These are phyloP conservation scores for Agapornis roseicollis DNA, from an alignment of 2,113 vertebrate genomes.

Conservation along the genomic window DNA sequence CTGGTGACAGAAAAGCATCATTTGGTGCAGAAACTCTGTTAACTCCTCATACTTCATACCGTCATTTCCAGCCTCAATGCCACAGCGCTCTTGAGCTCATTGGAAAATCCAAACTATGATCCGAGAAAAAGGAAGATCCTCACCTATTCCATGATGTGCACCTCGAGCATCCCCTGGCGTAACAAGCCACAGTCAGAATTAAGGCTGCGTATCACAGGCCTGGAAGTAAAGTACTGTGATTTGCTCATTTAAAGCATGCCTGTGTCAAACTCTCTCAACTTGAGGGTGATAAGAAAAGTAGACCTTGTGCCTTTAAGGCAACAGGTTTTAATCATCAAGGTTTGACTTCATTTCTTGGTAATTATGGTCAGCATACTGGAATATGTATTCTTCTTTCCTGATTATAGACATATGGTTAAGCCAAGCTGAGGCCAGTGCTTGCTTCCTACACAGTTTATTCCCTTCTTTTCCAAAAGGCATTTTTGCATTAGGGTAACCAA, in stretches of 20 bases:
- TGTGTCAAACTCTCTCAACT: neutral
- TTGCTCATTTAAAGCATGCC: conserved; percentile 31
- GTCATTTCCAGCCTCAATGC: neutral
- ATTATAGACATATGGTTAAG: neutral
- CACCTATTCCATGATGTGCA: neutral
- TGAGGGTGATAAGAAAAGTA: neutral
- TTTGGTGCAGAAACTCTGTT: neutral
- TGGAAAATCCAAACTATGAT: neutral
- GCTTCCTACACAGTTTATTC: neutral
- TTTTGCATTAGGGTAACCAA: neutral
- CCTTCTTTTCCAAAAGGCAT: neutral
- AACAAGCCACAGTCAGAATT: neutral
- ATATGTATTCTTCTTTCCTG: neutral
- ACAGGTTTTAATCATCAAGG: conserved; percentile 9
- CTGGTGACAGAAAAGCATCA: neutral
- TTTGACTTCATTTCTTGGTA: neutral
- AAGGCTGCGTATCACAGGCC: neutral
- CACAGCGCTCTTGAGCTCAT: accelerated
- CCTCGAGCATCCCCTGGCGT: neutral
- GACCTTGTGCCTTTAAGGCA: conserved; percentile 44
- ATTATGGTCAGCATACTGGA: neutral
- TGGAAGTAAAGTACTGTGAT: neutral
- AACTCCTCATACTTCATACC: neutral
- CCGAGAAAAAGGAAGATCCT: neutral
- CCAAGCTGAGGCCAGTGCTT: neutral